Evolutionary conservation across 1,140 invertebrate genomes (phyloP), one percentile per base, ranked within the genome.

Genomic region (Ceratosolen fusciceps): DNA sequence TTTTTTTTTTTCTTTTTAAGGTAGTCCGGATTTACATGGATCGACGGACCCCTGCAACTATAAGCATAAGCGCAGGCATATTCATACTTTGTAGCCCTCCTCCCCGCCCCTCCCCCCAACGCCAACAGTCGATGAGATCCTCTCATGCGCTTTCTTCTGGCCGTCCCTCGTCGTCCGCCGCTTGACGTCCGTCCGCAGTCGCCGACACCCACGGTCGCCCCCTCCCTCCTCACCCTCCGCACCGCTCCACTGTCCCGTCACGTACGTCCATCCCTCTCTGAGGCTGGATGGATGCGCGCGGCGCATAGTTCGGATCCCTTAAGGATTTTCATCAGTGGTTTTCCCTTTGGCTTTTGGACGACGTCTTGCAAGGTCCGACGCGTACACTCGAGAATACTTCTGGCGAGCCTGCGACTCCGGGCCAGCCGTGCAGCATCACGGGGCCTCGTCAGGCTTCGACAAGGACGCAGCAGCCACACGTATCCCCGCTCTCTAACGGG

Each of bases 271-370:
- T 82, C 60, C 68, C 47, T 80, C 62, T 60, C 80, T 78, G 31
- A 43, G 26, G 31, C 34, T 26, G 12, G n/a, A 37, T n/a, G n/a
- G n/a, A n/a, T n/a, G n/a, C 62, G 73, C 85, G 79, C 77, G 73
- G 77, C 80, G 84, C 85, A 89, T 89, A 90, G 89, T 90, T 90
- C 87, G 90, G 88, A 90, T 89, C 88, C 89, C 87, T 89, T 89
- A 89, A 88, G 88, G 89, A 90, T 90, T 90, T 90, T n/a, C n/a
- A n/a, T n/a, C 89, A 89, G 89, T 90, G 88, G 88, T 89, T 90
- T 90, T 86, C 83, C n/a, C 88, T 90, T 90, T 88, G 88, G 89
- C 89, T 90, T 90, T 90, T 90, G 87, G 89, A 90, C 88, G 84
- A 90, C 88, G 84, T 89, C 86, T 90, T 88, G 89, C 87, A 89